Base-by-base conservation (phyloP, 2,113 vertebrate species). In the Myrmecophaga tridactyla region DNA sequence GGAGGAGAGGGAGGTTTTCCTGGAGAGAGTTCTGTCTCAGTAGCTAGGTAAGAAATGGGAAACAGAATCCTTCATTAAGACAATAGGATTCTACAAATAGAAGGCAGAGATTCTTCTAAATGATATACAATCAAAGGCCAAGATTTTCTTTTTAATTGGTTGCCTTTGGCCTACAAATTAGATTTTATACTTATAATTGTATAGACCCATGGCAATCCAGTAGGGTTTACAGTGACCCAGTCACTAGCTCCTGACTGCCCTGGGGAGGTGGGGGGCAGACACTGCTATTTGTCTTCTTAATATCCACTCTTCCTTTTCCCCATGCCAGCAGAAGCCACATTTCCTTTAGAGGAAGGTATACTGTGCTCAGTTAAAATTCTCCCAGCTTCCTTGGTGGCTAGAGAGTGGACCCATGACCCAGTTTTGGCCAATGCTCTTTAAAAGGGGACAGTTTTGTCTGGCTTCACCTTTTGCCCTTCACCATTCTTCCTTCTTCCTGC, bases 31-130 rank as follows among this genome's bases (percentile, higher is more conserved):
- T n/a, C 20, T 95, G 72, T 80, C 92, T 88, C 17, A 3, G 92
- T 96, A 97, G 43, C 93, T 87, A 94, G 72, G 92, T 15, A 95
- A 94, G 82, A 92, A 67, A 75, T 77, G 7, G 6, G 90, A 93
- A 97, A 96, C 83, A 97, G 60, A 98, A 96, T 78, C 88, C 70
- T 90, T 53, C 60, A 73, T 46, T 75, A 36, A 97, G 70, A 94
- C 84, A 90, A 63, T 25, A 73, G 78, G 36, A 75, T 97, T 97
- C 96, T 96, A 97, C 83, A 98, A 97, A 77, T 76, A 92, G 92
- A 94, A 96, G 78, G 56, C 36, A 70, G 51, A 86, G 43, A 62
- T n/a, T 69, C 89, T 95, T 89, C 83, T 91, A 83, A 58, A 89
- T 18, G 85, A 88, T 31, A 92, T 53, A 62, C 5, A 21, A 80